Base-by-base conservation (phyloP, 2,113 vertebrate genomes). In the Erpornis zantholeuca region DNA sequence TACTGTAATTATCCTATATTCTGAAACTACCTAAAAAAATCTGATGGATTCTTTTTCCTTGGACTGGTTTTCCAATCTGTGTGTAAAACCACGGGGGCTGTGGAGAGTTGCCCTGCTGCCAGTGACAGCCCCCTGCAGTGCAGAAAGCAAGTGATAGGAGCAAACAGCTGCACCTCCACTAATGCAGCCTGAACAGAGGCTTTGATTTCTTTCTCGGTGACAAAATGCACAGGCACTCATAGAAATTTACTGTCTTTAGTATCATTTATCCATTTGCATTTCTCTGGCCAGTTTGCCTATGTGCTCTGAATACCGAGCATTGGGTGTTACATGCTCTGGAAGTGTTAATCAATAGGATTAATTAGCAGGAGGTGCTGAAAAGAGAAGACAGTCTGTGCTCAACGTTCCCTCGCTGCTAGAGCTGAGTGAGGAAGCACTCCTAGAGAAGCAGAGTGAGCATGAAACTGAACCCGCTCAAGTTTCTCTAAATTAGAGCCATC, bases 271-370 rank as follows among this genome's bases (percentile, higher is more conserved):
- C 29, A 22, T 64, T 95, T 81, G 38, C 4, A 10, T 86, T 93
- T 94, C 64, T 86, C 38, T 44, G 60, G 17, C 75, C 75, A 64
- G 54, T 90, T 85, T 83, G 59, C 29, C 52, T 28, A 0, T 70
- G 36, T 70, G 70, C 54, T 77, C 42, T 0, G 1, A 36, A 77
- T 57, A 61, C 2, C 2, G 17, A 77, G 42, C 3, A 0, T 7
- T 60, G 89, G 33, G 21, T 65, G 64, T 82, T 69, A 68, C 42
- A 52, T 38, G 45, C 44, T 70, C 87, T 76, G 31, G 56, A 85
- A 85, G 68, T 33, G 68, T 96, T 93, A 88, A 96, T 93, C 63
- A 70, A 63, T 72, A n/a, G 68, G 76, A 80, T 95, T 93, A 94
- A 95, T 93, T 90, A 95, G 75, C 86, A 86, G 63, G 57, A 8